Percentiles rank a stretch among this genome's conserved stretches.
Conservation (phyloP, 2,797 vertebrate genomes). For the Lutjanus campechanus region DNA sequence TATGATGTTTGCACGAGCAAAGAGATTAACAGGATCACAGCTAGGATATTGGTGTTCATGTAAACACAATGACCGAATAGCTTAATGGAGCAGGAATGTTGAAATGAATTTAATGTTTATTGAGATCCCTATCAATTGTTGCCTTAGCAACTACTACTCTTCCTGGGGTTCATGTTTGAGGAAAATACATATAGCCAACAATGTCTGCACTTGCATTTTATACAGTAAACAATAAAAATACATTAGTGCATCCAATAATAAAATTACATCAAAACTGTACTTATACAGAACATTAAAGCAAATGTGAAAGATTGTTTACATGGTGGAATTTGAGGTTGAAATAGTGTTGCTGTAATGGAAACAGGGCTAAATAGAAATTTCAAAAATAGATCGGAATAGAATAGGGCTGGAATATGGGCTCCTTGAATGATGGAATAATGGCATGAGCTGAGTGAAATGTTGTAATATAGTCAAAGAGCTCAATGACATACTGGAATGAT, state of each 20-base stretch:
- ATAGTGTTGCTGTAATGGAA: conserved; percentile 11
- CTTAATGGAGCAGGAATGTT: background rate
- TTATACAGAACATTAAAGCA: background rate
- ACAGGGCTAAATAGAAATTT: conserved; percentile 5
- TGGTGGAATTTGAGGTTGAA: conserved; percentile 8
- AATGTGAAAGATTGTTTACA: conserved; percentile 7
- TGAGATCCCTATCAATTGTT: background rate
- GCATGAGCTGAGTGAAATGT: conserved; percentile 27
- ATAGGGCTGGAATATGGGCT: conserved; percentile 4
- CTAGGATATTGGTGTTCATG: too few relatives aligned
- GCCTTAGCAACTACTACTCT: background rate
- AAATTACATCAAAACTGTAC: background rate
- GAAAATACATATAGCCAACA: background rate
- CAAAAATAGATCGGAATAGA: conserved; percentile 14
- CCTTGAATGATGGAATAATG: conserved; percentile 10
- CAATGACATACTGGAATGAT: conserved; percentile 18
- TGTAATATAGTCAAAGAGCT: conserved; percentile 31
- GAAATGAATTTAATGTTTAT: background rate
- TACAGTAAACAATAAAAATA: background rate
- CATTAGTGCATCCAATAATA: background rate
- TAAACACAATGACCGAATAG: background rate
- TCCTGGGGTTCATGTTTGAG: background rate
- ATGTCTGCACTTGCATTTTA: background rate
- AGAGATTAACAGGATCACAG: too few relatives aligned
- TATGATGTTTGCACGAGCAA: too few relatives aligned